Percentiles rank a stretch among this genome's conserved stretches.
phyloP scores from a whole-genome alignment of 1,140 invertebrate genomes.

The Cylas formicarius region DNA sequence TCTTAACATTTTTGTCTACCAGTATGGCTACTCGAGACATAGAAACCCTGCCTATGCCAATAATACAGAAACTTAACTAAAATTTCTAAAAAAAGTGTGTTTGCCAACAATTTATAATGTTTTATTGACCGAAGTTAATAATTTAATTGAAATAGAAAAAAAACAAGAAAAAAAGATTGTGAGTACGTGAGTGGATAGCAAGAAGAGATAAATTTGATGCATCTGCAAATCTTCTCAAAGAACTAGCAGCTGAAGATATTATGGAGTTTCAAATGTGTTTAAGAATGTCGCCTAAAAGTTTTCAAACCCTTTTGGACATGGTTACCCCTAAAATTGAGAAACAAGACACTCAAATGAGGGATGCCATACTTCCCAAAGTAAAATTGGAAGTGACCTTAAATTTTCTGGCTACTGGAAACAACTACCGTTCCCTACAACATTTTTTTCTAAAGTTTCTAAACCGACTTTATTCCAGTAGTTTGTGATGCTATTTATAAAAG shows the following conservation, averaged over 20 bases:
- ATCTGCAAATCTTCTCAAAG: slow-evolving; percentile 9
- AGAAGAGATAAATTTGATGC: slow-evolving; percentile 12
- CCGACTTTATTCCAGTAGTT: slow-evolving; percentile 16
- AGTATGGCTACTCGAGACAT: too few relatives aligned
- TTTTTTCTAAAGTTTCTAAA: slow-evolving; percentile 6
- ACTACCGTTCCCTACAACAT: slow-evolving; percentile 7
- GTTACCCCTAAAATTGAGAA: slow-evolving; percentile 9
- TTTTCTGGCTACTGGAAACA: slow-evolving; percentile 16
- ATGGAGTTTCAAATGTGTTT: slow-evolving; percentile 16
- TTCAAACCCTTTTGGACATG: slow-evolving; percentile 11
- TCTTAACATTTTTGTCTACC: too few relatives aligned
- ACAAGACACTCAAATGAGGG: slow-evolving; percentile 12
- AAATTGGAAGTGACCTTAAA: slow-evolving; percentile 14
- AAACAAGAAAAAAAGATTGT: too few relatives aligned
- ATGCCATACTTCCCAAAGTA: slow-evolving; percentile 10
- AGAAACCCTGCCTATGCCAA: too few relatives aligned
- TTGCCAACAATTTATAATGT: too few relatives aligned
- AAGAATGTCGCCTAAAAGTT: slow-evolving; percentile 13
- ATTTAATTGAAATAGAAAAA: too few relatives aligned
- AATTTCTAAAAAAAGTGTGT: too few relatives aligned
- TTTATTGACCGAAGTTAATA: too few relatives aligned
- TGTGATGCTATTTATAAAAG: slow-evolving; percentile 13
- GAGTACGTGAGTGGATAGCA: slow-evolving; percentile 12
- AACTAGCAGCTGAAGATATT: slow-evolving; percentile 15
- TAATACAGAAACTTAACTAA: too few relatives aligned